Percentiles rank a stretch among this genome's conserved stretches.
These are phyloP conservation scores for Chaenocephalus aceratus DNA, from an alignment of 2,113 vertebrate genomes.

Conservation along the genomic window DNA sequence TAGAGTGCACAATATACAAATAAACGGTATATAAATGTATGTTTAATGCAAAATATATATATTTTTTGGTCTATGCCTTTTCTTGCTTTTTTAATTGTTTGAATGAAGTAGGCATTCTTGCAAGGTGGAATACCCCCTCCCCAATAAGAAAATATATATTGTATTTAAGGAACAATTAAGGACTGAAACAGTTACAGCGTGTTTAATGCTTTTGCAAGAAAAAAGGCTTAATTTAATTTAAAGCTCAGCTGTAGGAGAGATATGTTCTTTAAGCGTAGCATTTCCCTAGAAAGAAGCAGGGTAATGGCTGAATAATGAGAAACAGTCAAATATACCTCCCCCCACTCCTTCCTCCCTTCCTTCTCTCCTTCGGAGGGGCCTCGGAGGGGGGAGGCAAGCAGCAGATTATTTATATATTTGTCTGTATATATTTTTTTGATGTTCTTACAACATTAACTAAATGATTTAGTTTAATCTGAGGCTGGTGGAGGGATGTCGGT, in stretches of 20 bases:
- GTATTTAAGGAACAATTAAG: no score
- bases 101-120: slow-evolving; percentile 27
- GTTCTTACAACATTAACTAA: slow-evolving; percentile 45
- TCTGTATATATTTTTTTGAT: slow-evolving; percentile 42
- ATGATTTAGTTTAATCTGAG: slow-evolving; percentile 51
- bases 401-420: slow-evolving; percentile 38
- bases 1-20: no score
- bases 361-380: slow-evolving; percentile 17
- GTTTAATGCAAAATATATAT: neutral
- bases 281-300: slow-evolving; percentile 66
- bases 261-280: slow-evolving; percentile 52
- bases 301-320: slow-evolving; percentile 75
- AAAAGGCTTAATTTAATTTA: slow-evolving; percentile 67
- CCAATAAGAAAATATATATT: no score
- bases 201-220: slow-evolving; percentile 33
- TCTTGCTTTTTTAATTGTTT: no score
- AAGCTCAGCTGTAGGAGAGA: slow-evolving; percentile 50
- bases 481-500: slow-evolving; percentile 8
- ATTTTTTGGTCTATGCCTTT: no score
- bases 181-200: slow-evolving; percentile 39
- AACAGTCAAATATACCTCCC: slow-evolving; percentile 54
- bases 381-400: slow-evolving; percentile 8
- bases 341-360: slow-evolving; percentile 3
- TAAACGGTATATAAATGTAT: no score
- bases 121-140: slow-evolving; percentile 24